phyloP scores from a whole-genome alignment of 2,113 vertebrate genomes.

The Daboia siamensis region DNA sequence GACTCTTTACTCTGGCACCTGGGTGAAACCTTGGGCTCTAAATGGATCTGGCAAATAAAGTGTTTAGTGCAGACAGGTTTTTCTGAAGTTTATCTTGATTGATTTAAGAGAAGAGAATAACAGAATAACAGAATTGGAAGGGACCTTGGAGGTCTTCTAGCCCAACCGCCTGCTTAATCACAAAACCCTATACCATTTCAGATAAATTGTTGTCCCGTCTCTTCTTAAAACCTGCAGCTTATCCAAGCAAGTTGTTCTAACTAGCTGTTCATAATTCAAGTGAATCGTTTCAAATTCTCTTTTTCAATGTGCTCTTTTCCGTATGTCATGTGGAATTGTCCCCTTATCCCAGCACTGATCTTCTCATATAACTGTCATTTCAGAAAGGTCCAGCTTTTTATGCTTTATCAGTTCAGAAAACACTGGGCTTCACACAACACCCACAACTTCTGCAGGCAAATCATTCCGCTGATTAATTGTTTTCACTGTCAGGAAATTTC shows the following conservation, averaged over 20 bases:
- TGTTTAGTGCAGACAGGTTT: no score
- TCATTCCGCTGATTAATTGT: no score
- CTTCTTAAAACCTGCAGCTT: background rate
- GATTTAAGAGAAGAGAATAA: no score
- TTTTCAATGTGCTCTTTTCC: constrained; percentile 4
- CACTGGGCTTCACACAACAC: background rate
- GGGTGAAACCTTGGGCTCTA: no score
- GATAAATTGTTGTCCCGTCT: background rate
- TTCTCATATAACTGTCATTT: background rate
- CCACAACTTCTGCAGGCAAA: background rate
- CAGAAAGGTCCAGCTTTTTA: background rate
- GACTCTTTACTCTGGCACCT: no score
- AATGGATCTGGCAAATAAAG: no score
- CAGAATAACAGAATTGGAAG: background rate
- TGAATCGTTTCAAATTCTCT: constrained; percentile 19
- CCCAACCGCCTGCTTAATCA: background rate
- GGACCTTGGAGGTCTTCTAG: background rate
- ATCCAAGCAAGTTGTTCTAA: background rate
- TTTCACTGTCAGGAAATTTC: no score
- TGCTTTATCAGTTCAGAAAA: background rate
- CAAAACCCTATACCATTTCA: background rate
- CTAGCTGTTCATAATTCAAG: constrained; percentile 16
- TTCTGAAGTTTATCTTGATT: no score
- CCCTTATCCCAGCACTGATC: background rate
- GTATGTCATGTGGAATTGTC: background rate